phyloP scores from a whole-genome alignment of 2,888 invertebrate species.

The Dryobota labecula region DNA sequence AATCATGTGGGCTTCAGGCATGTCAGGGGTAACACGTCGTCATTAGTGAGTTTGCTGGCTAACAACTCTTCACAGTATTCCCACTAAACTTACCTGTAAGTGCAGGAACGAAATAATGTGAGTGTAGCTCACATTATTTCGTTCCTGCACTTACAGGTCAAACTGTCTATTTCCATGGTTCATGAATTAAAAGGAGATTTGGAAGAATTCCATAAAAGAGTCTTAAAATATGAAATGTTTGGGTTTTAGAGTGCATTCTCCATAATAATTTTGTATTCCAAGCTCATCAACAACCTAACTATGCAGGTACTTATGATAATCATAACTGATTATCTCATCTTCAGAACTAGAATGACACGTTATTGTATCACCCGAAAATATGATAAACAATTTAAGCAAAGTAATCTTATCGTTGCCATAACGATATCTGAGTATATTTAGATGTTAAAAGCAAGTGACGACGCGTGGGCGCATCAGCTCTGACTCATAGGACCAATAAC shows the following conservation, averaged over 20 bases:
- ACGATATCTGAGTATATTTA: slow-evolving; percentile 65
- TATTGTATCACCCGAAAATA: slow-evolving; percentile 45
- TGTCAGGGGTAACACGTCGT: neutral
- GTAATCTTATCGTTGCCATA: slow-evolving; percentile 58
- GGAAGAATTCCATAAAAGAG: neutral
- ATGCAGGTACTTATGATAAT: slow-evolving; percentile 30
- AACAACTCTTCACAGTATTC: neutral
- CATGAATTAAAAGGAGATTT: neutral
- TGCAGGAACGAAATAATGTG: neutral
- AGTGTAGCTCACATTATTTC: no score
- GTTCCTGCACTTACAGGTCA: no score
- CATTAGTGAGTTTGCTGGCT: neutral
- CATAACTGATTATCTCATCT: slow-evolving; percentile 39
- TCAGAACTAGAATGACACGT: slow-evolving; percentile 38
- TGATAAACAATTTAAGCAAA: slow-evolving; percentile 43
- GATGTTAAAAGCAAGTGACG: slow-evolving; percentile 64
- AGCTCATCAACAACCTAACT: slow-evolving; percentile 11
- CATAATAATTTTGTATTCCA: slow-evolving; percentile 43
- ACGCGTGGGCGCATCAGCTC: slow-evolving; percentile 73
- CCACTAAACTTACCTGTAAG: neutral
- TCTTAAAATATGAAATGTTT: neutral
- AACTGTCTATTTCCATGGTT: neutral
- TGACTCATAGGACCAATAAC: slow-evolving; percentile 69
- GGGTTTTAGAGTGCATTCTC: neutral
- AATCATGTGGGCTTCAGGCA: neutral